These are phyloP conservation scores for Ophioderma brevispina DNA, from an alignment of 35 echinoderm and acorn worm genomes.

Conservation along the genomic window DNA sequence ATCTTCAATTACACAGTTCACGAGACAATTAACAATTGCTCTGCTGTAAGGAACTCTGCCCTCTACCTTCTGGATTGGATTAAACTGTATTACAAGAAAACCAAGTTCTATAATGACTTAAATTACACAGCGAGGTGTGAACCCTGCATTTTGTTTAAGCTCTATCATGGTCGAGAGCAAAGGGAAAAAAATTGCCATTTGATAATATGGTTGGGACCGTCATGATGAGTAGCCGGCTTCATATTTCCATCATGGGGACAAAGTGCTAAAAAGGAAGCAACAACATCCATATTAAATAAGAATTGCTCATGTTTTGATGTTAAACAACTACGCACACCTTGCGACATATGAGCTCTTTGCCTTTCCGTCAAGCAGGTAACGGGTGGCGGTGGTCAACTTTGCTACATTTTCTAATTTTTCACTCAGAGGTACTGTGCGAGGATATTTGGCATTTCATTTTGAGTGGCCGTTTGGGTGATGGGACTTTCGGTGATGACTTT, in stretches of 20 bases:
- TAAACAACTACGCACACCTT: background rate
- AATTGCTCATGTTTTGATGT: slow-evolving; percentile 1
- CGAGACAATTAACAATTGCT: background rate
- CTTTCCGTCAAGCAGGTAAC: background rate
- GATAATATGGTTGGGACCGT: background rate
- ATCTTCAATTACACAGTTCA: background rate
- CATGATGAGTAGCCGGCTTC: background rate
- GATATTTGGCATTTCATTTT: background rate
- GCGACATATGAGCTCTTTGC: background rate
- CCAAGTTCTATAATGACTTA: background rate
- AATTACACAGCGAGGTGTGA: background rate
- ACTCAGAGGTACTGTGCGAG: background rate
- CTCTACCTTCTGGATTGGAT: background rate
- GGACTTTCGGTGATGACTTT: background rate
- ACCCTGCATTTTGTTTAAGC: background rate
- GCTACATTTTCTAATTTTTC: background rate
- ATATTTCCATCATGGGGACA: background rate
- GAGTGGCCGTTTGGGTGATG: background rate
- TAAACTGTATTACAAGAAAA: background rate
- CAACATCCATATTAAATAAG: slow-evolving; percentile 14
- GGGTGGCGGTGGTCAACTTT: background rate
- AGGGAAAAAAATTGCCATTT: background rate
- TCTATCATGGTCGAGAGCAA: background rate
- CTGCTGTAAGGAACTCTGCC: background rate
- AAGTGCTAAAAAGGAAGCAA: background rate